Conservation (phyloP, 2,888 invertebrate genomes). For the Entomobrya proxima region DNA sequence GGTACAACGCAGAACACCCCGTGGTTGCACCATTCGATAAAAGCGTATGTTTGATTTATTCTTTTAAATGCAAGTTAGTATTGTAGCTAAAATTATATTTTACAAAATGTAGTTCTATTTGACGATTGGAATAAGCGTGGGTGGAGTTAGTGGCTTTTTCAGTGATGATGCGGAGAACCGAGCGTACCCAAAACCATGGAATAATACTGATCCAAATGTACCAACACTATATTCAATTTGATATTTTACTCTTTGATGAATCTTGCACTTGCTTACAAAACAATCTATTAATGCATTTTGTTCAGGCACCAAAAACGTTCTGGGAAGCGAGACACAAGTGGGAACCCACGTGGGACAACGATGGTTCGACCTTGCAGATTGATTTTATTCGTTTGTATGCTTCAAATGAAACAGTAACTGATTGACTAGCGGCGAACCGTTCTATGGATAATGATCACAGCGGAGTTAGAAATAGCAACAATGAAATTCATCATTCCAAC, state of each 20-base stretch:
- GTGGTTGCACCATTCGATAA: conserved; percentile 67
- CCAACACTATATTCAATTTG: conserved; percentile 48
- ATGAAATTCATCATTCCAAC: background rate
- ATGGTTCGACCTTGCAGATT: conserved; percentile 59
- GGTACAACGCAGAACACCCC: conserved; percentile 44
- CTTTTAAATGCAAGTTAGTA: background rate
- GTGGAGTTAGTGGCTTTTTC: conserved; percentile 61
- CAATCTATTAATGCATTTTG: conserved; percentile 6
- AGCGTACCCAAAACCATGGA: conserved; percentile 68
- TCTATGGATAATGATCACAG: conserved; percentile 27
- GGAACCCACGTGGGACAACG: conserved; percentile 60
- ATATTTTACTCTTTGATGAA: conserved; percentile 50
- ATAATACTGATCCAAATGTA: conserved; percentile 60
- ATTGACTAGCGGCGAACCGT: conserved; percentile 64
- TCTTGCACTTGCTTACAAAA: conserved; percentile 44
- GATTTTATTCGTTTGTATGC: conserved; percentile 65
- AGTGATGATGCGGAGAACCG: conserved; percentile 48
- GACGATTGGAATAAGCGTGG: conserved; percentile 57
- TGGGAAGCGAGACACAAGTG: conserved; percentile 50
- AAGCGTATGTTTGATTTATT: conserved; percentile 41
- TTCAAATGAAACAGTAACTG: conserved; percentile 34
- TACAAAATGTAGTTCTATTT: conserved; percentile 54
- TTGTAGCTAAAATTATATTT: background rate
- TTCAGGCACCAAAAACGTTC: conserved; percentile 54
- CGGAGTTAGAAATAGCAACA: too few species aligned